phyloP scores from a whole-genome alignment of 1,140 invertebrate genomes.

The Drosophila funebris region DNA sequence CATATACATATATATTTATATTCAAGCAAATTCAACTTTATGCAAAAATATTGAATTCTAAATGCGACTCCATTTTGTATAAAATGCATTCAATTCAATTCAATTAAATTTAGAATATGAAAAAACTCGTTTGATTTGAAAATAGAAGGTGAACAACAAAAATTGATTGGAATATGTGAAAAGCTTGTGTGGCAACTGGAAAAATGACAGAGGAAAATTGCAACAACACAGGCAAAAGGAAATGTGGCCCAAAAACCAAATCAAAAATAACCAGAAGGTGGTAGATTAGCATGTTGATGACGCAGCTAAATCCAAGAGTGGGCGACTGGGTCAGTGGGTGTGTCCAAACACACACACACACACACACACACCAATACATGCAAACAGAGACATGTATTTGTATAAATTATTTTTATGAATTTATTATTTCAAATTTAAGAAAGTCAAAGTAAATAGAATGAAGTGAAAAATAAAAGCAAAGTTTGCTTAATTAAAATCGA shows the following conservation, averaged over 20 bases:
- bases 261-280: neutral
- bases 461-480: constrained; percentile 3
- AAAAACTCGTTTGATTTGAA: neutral
- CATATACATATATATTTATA: neutral
- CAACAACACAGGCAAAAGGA: neutral
- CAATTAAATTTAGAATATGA: constrained; percentile 4
- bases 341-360: neutral
- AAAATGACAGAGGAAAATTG: neutral
- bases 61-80: neutral
- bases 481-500: constrained; percentile 44
- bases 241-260: constrained; percentile 15
- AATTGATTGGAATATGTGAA: constrained; percentile 8
- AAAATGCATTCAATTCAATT: constrained; percentile 3
- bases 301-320: neutral
- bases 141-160: constrained; percentile 7
- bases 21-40: too few species aligned
- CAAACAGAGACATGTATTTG: neutral
- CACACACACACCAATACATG: neutral
- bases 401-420: constrained; percentile 11
- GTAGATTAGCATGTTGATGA: constrained; percentile 2
- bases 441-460: constrained; percentile 21
- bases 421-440: constrained; percentile 12
- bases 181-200: neutral
- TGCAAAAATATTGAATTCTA: neutral
- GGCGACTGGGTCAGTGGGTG: constrained; percentile 13